Evolutionary conservation across 2,888 invertebrate species (phyloP).

Genomic region (Itoplectis maculator): DNA sequence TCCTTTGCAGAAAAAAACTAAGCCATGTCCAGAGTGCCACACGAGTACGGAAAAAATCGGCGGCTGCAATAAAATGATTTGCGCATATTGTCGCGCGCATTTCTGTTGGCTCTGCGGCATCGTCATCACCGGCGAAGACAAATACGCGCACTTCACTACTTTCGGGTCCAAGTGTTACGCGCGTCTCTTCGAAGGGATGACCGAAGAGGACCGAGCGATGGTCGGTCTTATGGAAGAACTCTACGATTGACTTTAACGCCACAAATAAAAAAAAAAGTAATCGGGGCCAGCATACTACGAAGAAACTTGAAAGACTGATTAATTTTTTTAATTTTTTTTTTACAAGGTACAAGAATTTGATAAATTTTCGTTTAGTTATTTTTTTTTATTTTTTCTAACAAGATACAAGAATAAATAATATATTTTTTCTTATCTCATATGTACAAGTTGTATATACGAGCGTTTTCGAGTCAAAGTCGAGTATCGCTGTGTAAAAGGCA

Average conservation of each 20-base stretch:
- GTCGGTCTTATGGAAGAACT: too few species aligned
- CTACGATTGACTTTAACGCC: not conserved
- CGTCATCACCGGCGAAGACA: slow-evolving; percentile 64
- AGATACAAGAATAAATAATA: slow-evolving; percentile 47
- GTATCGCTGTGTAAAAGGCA: slow-evolving; percentile 18
- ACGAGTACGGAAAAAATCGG: slow-evolving; percentile 69
- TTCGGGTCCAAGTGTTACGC: slow-evolving; percentile 62
- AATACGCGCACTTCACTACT: slow-evolving; percentile 74
- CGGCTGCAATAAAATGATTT: slow-evolving; percentile 76
- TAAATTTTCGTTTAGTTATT: too few species aligned
- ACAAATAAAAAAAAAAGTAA: not conserved
- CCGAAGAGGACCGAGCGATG: not conserved
- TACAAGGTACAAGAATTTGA: too few species aligned
- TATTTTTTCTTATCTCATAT: slow-evolving; percentile 57
- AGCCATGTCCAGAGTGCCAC: slow-evolving; percentile 74
- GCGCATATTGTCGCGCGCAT: slow-evolving; percentile 66
- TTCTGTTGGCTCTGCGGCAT: slow-evolving; percentile 77
- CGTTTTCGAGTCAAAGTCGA: not conserved
- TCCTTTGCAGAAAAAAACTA: slow-evolving; percentile 72
- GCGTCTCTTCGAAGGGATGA: slow-evolving; percentile 71
- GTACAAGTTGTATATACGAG: slow-evolving; percentile 36
- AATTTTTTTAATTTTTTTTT: slow-evolving; percentile 26
- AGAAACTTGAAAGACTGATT: not conserved
- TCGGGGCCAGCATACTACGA: not conserved
- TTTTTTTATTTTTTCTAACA: slow-evolving; percentile 7